Evolutionary conservation across 2,888 invertebrate species (phyloP).

Genomic region (Keiferia lycopersicella): DNA sequence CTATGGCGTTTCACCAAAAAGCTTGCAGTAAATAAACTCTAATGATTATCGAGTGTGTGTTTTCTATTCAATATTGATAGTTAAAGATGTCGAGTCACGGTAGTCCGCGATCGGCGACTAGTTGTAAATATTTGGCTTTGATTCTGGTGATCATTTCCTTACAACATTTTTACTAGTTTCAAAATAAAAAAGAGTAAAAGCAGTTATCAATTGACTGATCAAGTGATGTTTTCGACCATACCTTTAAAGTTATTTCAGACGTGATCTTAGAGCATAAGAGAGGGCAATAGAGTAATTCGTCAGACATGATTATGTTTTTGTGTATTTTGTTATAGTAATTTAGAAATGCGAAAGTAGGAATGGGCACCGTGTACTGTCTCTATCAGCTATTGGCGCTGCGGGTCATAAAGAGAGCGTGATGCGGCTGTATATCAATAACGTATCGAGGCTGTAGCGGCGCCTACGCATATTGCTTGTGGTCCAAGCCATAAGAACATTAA

Average conservation of each 20-base stretch:
- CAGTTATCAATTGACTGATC: too few species aligned
- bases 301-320: too few species aligned
- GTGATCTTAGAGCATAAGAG: too few species aligned
- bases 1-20: not conserved
- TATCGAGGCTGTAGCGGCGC: slow-evolving; percentile 50
- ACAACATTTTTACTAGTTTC: too few species aligned
- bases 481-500: not conserved
- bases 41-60: slow-evolving; percentile 3
- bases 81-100: slow-evolving; percentile 4
- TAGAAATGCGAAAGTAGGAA: too few species aligned
- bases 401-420: slow-evolving; percentile 39
- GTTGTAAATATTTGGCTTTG: not conserved
- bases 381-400: not conserved
- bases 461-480: slow-evolving; percentile 51
- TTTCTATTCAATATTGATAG: slow-evolving; percentile 7
- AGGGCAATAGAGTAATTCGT: too few species aligned
- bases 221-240: too few species aligned
- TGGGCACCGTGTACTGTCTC: not conserved
- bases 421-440: slow-evolving; percentile 57
- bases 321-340: too few species aligned
- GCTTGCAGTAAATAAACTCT: slow-evolving; percentile 1
- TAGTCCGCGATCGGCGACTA: not conserved
- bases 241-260: too few species aligned
- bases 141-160: too few species aligned
- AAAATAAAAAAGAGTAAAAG: too few species aligned